phyloP scores from a whole-genome alignment of 2,888 invertebrate species.

The Gisinianus flammeolus region DNA sequence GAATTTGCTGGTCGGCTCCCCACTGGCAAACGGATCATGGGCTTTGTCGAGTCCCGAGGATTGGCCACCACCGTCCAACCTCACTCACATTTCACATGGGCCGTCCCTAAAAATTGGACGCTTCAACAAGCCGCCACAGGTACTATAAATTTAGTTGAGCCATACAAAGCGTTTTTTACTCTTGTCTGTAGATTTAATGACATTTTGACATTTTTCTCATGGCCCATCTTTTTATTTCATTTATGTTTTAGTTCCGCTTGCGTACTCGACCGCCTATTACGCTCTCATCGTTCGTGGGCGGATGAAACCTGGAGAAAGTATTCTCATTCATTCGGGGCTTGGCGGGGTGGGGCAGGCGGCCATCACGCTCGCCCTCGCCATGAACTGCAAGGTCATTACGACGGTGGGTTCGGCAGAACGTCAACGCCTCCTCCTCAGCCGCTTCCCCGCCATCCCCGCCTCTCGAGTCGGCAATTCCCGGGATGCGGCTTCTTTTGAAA shows the following conservation, averaged over 20 bases:
- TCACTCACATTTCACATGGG: constrained; percentile 65
- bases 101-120: constrained; percentile 68
- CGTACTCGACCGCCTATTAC: constrained; percentile 70
- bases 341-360: constrained; percentile 98
- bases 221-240: too few relatives aligned
- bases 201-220: too few relatives aligned
- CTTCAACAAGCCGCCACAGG: constrained; percentile 72
- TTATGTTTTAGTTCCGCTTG: constrained; percentile 71
- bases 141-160: constrained; percentile 70
- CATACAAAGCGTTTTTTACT: too few relatives aligned
- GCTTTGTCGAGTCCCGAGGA: constrained; percentile 85
- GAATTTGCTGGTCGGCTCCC: constrained; percentile 85
- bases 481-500: constrained; percentile 76
- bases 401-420: constrained; percentile 90
- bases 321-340: constrained; percentile 93
- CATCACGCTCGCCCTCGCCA: constrained; percentile 87
- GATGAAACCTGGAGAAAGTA: constrained; percentile 73
- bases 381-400: constrained; percentile 87
- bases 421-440: constrained; percentile 81
- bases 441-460: constrained; percentile 78
- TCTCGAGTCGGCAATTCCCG: constrained; percentile 88
- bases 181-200: too few relatives aligned
- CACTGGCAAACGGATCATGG: constrained; percentile 83
- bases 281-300: constrained; percentile 74
- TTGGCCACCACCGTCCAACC: constrained; percentile 66